phyloP scores from a whole-genome alignment of 2,113 vertebrate species.

The Mesembrinibis cayennensis region DNA sequence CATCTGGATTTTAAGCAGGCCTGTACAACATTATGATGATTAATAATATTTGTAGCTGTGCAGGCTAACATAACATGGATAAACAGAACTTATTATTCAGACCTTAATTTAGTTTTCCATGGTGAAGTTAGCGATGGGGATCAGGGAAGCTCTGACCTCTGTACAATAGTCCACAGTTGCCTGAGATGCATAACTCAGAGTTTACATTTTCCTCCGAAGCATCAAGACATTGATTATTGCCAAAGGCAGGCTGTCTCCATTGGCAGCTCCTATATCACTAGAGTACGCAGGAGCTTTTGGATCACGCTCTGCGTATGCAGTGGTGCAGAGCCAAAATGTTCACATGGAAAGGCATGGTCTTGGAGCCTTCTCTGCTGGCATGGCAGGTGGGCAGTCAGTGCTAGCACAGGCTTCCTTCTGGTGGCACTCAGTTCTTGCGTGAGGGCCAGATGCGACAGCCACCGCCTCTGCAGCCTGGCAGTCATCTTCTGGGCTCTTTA shows the following conservation, averaged over 20 bases:
- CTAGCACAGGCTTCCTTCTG: not conserved
- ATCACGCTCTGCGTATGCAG: accelerated
- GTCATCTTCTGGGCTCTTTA: not conserved
- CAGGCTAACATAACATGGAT: slow-evolving; percentile 40
- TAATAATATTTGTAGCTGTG: slow-evolving; percentile 41
- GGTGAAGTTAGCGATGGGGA: not conserved
- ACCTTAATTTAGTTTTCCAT: slow-evolving; percentile 29
- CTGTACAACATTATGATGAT: slow-evolving; percentile 40
- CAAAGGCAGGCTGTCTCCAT: not conserved
- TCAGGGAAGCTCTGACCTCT: not conserved
- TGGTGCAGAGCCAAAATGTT: accelerated
- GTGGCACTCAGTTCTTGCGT: not conserved
- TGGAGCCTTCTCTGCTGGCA: accelerated
- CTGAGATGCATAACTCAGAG: accelerated
- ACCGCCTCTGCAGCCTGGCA: not conserved
- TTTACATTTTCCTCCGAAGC: not conserved
- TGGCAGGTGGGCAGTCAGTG: not conserved
- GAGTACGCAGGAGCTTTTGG: not conserved
- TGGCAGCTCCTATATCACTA: not conserved
- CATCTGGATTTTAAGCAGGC: slow-evolving; percentile 46
- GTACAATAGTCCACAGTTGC: not conserved
- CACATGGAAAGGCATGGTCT: accelerated
- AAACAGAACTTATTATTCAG: slow-evolving; percentile 45
- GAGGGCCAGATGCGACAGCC: accelerated
- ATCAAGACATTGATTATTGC: not conserved